Conservation (phyloP, 2,797 vertebrate species). For the Coregonus suidteri region DNA sequence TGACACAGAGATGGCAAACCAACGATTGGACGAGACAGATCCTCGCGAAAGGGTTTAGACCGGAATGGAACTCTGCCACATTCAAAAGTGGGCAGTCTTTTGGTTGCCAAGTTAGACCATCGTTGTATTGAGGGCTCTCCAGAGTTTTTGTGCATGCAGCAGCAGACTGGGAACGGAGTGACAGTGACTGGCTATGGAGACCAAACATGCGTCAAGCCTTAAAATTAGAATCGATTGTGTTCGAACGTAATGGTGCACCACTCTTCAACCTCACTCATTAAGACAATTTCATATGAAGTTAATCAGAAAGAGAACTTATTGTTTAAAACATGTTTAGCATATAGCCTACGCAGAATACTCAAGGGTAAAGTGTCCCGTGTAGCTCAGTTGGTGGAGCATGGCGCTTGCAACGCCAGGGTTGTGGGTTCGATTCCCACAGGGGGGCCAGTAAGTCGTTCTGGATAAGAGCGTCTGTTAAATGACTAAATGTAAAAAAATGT, state of each 20-base stretch:
- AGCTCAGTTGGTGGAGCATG: too few species aligned
- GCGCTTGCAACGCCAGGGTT: too few species aligned
- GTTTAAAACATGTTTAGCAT: not conserved
- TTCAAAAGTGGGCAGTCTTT: constrained; percentile 31
- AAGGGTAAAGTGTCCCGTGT: not conserved
- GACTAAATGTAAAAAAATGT: too few species aligned
- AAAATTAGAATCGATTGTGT: not conserved
- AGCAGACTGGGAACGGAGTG: not conserved
- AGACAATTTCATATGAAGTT: not conserved
- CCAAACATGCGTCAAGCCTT: constrained; percentile 2
- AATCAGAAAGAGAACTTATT: not conserved
- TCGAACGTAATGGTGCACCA: not conserved
- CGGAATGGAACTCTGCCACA: constrained; percentile 52
- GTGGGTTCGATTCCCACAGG: too few species aligned
- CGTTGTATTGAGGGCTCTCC: not conserved
- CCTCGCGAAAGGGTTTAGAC: constrained; percentile 31
- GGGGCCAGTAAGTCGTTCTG: too few species aligned
- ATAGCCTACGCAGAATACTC: constrained; percentile 1
- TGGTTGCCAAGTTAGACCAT: constrained; percentile 32
- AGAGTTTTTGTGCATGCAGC: constrained; percentile 5
- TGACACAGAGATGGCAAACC: constrained; percentile 38
- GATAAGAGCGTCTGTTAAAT: too few species aligned
- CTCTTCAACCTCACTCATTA: not conserved
- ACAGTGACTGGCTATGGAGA: not conserved
- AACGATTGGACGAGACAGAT: constrained; percentile 47